Evolutionary conservation across 2,797 vertebrate genomes (phyloP).

Genomic region (Peromyscus melanophrys): DNA sequence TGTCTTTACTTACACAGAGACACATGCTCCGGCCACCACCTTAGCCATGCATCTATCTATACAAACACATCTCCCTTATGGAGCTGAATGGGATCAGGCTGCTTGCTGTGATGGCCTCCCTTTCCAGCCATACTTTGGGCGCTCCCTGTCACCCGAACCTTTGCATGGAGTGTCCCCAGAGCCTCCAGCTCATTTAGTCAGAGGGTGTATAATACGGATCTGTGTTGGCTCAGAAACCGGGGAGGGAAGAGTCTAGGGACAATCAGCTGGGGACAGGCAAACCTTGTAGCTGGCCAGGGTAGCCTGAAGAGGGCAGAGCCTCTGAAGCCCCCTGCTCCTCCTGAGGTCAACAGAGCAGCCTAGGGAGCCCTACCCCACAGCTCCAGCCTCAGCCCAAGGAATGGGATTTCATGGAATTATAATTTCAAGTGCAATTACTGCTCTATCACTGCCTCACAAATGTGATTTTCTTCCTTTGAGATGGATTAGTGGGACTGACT

Average conservation of each 20-base stretch:
- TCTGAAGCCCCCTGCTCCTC: not conserved
- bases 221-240: not conserved
- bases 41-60: fast-evolving
- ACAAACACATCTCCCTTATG: not conserved
- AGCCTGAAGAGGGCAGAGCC: not conserved
- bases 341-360: not conserved
- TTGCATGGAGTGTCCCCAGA: not conserved
- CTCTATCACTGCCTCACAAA: not conserved
- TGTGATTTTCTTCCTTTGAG: constrained; percentile 19
- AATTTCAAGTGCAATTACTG: not conserved
- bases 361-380: not conserved
- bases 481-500: not conserved
- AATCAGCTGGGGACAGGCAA: not conserved
- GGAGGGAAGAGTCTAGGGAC: not conserved
- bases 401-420: not conserved
- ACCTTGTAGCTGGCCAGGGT: not conserved
- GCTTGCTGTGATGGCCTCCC: not conserved
- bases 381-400: not conserved
- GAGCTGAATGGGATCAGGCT: not conserved
- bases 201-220: not conserved
- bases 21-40: fast-evolving
- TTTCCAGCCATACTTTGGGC: not conserved
- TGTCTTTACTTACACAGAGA: not conserved
- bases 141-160: not conserved
- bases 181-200: not conserved